These are phyloP conservation scores for Synanthedon myopaeformis DNA, from an alignment of 2,888 invertebrate genomes.

Conservation along the genomic window DNA sequence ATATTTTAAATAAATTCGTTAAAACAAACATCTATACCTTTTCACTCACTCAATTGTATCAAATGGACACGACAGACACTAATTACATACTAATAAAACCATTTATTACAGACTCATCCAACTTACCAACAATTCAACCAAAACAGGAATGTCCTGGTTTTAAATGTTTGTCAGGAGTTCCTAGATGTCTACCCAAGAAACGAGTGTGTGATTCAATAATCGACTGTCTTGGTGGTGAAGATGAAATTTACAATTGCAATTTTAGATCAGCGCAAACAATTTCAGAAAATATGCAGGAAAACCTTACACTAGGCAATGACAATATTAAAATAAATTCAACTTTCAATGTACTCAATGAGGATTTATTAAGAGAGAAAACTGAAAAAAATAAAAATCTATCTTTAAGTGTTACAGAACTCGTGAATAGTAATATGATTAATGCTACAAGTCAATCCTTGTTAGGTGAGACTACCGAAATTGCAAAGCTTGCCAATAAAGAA, in stretches of 20 bases:
- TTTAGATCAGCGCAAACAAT: slow-evolving; percentile 12
- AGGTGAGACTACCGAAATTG: neutral
- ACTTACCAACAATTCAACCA: slow-evolving; percentile 62
- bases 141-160: slow-evolving; percentile 79
- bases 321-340: neutral
- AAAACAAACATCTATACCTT: too few species aligned
- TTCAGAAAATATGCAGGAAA: slow-evolving; percentile 23
- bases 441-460: neutral
- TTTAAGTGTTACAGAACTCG: neutral
- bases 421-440: neutral
- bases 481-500: neutral
- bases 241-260: slow-evolving; percentile 76
- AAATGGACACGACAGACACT: neutral
- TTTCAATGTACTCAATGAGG: neutral
- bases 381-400: neutral
- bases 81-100: neutral
- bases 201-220: slow-evolving; percentile 78
- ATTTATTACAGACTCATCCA: slow-evolving; percentile 34
- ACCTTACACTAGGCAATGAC: neutral
- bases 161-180: slow-evolving; percentile 74
- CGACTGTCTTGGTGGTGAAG: slow-evolving; percentile 84
- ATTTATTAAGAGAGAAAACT: neutral
- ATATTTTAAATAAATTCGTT: neutral
- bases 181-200: slow-evolving; percentile 75
- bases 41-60: neutral